Evolutionary conservation across 37 sponge, comb jelly and placozoan species (phyloP).

Genomic region (Halisarca cf. caerulea): DNA sequence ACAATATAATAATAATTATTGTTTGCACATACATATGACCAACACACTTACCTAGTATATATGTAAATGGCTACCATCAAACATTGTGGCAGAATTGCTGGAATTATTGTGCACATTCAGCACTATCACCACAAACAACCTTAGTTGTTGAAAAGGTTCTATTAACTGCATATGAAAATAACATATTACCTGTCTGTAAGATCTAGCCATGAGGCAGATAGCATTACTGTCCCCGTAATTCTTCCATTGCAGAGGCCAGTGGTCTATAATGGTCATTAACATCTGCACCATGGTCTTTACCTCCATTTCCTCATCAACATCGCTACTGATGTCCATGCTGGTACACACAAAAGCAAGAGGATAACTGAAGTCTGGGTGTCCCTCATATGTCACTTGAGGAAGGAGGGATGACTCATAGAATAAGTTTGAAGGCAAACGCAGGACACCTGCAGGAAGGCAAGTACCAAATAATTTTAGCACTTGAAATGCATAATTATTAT

Average conservation of each 20-base stretch:
- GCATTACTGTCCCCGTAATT: neutral
- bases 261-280: neutral
- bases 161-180: no score
- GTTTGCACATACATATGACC: no score
- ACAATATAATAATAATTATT: no score
- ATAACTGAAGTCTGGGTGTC: neutral
- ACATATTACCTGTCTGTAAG: slow-evolving; percentile 12
- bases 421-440: slow-evolving; percentile 68
- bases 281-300: neutral
- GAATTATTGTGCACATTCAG: no score
- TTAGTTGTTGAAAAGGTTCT: no score
- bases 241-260: slow-evolving; percentile 16
- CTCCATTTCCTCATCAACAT: neutral
- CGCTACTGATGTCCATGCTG: neutral
- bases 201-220: slow-evolving; percentile 7
- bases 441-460: no score
- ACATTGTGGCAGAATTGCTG: no score
- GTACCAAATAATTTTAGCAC: no score
- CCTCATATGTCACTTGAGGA: neutral
- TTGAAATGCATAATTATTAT: no score
- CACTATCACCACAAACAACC: no score
- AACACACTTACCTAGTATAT: no score
- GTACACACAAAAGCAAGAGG: slow-evolving; percentile 25
- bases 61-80: no score
- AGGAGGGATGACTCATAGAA: slow-evolving; percentile 69